Evolutionary conservation across 2,888 invertebrate genomes (phyloP).

Genomic region (Malthinus seriepunctatus): DNA sequence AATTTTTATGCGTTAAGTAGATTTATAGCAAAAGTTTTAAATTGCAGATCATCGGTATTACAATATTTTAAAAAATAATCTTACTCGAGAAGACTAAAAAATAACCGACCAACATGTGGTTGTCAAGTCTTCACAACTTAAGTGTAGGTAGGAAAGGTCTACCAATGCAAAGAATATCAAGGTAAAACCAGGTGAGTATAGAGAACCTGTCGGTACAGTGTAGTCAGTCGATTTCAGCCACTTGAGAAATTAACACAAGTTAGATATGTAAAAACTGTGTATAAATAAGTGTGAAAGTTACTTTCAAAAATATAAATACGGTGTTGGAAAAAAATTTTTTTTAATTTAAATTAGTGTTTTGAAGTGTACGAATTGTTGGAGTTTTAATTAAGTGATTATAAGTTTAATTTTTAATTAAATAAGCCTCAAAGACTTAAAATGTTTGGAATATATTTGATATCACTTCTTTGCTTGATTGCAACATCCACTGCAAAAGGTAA

Average conservation of each 20-base stretch:
- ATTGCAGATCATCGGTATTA: no score
- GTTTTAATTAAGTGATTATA: no score
- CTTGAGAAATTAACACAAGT: conserved; percentile 25
- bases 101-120: conserved; percentile 5
- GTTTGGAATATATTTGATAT: conserved; percentile 1
- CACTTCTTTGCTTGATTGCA: conserved; percentile 15
- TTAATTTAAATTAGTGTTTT: background rate
- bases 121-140: conserved; percentile 12
- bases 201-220: conserved; percentile 32
- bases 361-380: background rate
- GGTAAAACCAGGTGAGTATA: conserved; percentile 38
- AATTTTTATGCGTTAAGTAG: no score
- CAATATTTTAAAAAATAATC: no score
- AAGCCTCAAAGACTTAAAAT: background rate
- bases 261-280: conserved; percentile 18
- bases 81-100: no score
- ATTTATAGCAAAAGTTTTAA: no score
- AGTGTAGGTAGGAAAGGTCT: conserved; percentile 33
- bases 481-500: conserved; percentile 22
- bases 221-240: conserved; percentile 32
- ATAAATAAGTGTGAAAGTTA: conserved; percentile 19
- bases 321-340: no score
- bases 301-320: conserved; percentile 2
- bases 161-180: conserved; percentile 33
- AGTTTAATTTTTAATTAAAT: no score